phyloP scores from a whole-genome alignment of 2,113 vertebrate species.

The Ceyx melanurus region DNA sequence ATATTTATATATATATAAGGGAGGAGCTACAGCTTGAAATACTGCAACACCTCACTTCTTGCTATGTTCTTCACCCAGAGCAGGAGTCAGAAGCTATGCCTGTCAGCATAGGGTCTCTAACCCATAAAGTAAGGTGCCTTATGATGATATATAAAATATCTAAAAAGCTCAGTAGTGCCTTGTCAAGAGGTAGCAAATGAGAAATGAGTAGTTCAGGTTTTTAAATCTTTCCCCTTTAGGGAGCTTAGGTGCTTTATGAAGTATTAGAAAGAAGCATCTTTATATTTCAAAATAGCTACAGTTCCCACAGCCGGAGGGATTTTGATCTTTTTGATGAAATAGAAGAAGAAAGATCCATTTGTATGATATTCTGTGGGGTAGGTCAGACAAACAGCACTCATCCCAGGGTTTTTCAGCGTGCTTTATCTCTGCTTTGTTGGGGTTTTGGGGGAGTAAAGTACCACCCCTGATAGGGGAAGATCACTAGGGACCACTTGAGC shows the following conservation, averaged over 20 bases:
- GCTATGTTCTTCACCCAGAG: neutral
- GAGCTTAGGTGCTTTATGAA: slow-evolving; percentile 6
- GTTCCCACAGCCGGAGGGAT: neutral
- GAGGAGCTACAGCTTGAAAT: neutral
- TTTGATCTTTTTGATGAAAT: slow-evolving; percentile 9
- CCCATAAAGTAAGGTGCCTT: neutral
- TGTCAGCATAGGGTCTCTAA: neutral
- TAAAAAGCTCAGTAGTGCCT: neutral
- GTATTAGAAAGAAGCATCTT: slow-evolving; percentile 11
- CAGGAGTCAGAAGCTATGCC: neutral
- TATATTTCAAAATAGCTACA: slow-evolving; percentile 4
- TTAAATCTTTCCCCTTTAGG: slow-evolving; percentile 27
- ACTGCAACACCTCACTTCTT: neutral
- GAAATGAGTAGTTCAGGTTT: slow-evolving; percentile 23
- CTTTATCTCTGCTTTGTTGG: neutral
- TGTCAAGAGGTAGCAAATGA: slow-evolving; percentile 1
- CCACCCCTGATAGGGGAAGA: rapidly evolving
- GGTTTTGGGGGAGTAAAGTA: neutral
- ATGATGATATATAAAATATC: neutral
- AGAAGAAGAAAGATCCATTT: neutral
- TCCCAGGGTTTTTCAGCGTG: neutral
- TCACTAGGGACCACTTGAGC: neutral
- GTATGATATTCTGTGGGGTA: neutral
- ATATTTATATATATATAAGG: neutral
- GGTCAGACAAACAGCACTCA: neutral